Evolutionary conservation across 2,113 vertebrate species (phyloP).

Genomic region (Thunnus maccoyii): DNA sequence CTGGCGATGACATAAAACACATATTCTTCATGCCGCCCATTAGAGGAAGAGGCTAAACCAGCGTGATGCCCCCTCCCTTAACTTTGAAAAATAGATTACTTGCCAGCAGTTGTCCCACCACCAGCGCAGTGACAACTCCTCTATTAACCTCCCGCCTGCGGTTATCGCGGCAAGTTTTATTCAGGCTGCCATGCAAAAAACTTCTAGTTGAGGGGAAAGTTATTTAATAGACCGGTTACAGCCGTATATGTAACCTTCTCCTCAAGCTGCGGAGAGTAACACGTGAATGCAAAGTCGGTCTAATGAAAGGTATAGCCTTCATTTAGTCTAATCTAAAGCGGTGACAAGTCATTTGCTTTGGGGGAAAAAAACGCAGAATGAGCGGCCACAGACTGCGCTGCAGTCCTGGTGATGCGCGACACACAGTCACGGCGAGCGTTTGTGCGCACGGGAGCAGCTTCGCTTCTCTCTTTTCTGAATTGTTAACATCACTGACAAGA

Average conservation of each 20-base stretch:
- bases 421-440: conserved; percentile 68
- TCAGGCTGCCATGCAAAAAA: conserved; percentile 79
- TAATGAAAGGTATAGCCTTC: conserved; percentile 1
- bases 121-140: conserved; percentile 88
- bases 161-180: conserved; percentile 72
- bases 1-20: conserved; percentile 94
- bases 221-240: conserved; percentile 38
- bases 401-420: conserved; percentile 74
- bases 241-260: conserved; percentile 12
- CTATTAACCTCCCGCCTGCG: conserved; percentile 69
- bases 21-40: conserved; percentile 89
- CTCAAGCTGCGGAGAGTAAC: conserved; percentile 10
- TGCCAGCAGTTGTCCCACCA: conserved; percentile 89
- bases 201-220: conserved; percentile 84
- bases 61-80: conserved; percentile 85
- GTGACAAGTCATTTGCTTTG: conserved; percentile 12
- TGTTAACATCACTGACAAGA: conserved; percentile 81
- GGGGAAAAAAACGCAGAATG: conserved; percentile 72
- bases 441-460: conserved; percentile 75
- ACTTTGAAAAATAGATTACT: conserved; percentile 86
- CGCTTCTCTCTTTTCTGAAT: conserved; percentile 67
- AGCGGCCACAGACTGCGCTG: conserved; percentile 77
- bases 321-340: background rate
- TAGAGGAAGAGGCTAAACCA: conserved; percentile 92
- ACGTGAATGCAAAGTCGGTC: conserved; percentile 15